These are phyloP conservation scores for Ceratoteleas bidentatus DNA, from an alignment of 1,140 invertebrate species.

Conservation along the genomic window DNA sequence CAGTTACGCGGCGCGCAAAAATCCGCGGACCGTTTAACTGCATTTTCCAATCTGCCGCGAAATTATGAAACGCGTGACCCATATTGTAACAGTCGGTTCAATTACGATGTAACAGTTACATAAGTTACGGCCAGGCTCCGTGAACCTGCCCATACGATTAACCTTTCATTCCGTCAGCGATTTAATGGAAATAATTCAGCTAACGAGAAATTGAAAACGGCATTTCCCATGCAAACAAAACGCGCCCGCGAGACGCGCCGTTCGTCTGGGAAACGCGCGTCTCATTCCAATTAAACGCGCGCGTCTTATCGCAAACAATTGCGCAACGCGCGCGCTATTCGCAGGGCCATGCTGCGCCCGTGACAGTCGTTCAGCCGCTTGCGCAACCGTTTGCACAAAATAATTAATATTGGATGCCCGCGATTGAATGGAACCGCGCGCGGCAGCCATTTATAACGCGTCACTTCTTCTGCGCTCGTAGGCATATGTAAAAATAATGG, in stretches of 20 bases:
- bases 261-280: slow-evolving; percentile 17
- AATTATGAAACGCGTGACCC: slow-evolving; percentile 33
- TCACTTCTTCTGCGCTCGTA: slow-evolving; percentile 2
- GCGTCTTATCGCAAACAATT: slow-evolving; percentile 26
- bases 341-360: slow-evolving; percentile 19
- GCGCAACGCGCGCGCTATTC: slow-evolving; percentile 2
- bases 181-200: slow-evolving; percentile 45
- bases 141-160: slow-evolving; percentile 52
- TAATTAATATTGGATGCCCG: slow-evolving; percentile 58
- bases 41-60: slow-evolving; percentile 6
- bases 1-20: too few relatives aligned
- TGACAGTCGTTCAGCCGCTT: slow-evolving; percentile 45
- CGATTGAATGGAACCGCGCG: slow-evolving; percentile 40
- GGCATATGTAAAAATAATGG: slow-evolving; percentile 30
- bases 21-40: not conserved
- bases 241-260: not conserved
- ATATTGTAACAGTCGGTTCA: slow-evolving; percentile 43
- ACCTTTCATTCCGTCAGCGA: slow-evolving; percentile 52
- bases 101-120: slow-evolving; percentile 55
- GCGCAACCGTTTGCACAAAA: slow-evolving; percentile 55
- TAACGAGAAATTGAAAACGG: slow-evolving; percentile 19
- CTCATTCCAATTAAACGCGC: slow-evolving; percentile 32
- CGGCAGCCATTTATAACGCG: slow-evolving; percentile 48
- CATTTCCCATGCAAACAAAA: slow-evolving; percentile 15
- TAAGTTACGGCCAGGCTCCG: slow-evolving; percentile 37